Percentiles rank a stretch among this genome's conserved stretches.
These are phyloP conservation scores for Lasioglossum oenotherae DNA, from an alignment of 2,888 invertebrate species.

Conservation along the genomic window DNA sequence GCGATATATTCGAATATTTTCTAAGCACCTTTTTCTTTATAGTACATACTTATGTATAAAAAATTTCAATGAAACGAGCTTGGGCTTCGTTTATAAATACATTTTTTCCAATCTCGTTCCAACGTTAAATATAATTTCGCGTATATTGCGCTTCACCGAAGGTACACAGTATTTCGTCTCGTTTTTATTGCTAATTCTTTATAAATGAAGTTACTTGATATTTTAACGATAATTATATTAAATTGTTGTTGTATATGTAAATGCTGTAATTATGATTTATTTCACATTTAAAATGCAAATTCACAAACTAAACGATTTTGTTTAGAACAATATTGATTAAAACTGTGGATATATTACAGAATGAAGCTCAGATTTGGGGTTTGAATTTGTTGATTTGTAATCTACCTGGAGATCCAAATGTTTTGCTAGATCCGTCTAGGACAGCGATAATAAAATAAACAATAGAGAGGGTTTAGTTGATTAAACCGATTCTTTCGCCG, in stretches of 20 bases:
- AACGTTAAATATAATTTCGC: not conserved
- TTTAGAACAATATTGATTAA: not conserved
- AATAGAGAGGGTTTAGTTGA: not conserved
- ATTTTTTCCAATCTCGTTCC: not conserved
- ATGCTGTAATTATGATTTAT: not conserved
- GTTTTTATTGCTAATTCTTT: not conserved
- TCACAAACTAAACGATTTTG: not conserved
- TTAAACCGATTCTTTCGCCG: not conserved
- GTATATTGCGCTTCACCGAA: not conserved
- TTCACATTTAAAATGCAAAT: not conserved
- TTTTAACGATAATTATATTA: not conserved
- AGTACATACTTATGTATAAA: not conserved
- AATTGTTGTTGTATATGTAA: not conserved
- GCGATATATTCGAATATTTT: not conserved
- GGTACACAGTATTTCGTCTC: not conserved
- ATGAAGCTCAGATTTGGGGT: not conserved
- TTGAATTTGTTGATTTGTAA: not conserved
- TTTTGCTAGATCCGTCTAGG: not conserved
- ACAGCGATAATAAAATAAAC: not conserved
- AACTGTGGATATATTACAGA: not conserved
- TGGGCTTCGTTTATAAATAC: not conserved
- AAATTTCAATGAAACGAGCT: not conserved
- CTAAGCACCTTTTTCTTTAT: not conserved
- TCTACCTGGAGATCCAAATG: not conserved
- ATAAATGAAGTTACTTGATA: not conserved